Evolutionary conservation across 2,113 vertebrate genomes (phyloP).

Genomic region (Ciconia boyciana): DNA sequence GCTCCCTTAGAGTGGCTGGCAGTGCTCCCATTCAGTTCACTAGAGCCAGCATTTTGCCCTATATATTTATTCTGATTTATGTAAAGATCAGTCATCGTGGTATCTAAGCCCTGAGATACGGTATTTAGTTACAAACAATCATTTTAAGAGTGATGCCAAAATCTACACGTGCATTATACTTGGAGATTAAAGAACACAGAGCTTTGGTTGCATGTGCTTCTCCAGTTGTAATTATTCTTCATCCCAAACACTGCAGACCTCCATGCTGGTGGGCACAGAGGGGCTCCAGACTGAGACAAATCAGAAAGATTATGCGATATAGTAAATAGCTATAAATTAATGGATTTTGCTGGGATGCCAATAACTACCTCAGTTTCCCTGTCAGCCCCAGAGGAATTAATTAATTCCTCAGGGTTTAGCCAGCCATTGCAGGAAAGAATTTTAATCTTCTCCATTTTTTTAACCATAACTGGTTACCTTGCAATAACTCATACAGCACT

Average conservation of each 20-base stretch:
- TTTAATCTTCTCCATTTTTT: constrained; percentile 56
- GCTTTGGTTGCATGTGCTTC: not conserved
- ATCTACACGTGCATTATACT: constrained; percentile 50
- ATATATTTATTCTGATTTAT: constrained; percentile 45
- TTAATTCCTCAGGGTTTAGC: constrained; percentile 60
- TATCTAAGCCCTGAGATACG: constrained; percentile 59
- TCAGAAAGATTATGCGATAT: constrained; percentile 64
- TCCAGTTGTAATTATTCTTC: constrained; percentile 59
- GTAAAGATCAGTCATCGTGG: not conserved
- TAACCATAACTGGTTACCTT: constrained; percentile 40
- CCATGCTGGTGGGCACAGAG: not conserved
- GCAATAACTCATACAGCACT: constrained; percentile 9
- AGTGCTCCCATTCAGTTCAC: not conserved
- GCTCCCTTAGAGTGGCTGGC: constrained; percentile 4
- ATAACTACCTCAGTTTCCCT: constrained; percentile 56
- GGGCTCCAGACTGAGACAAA: constrained; percentile 67
- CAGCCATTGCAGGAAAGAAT: constrained; percentile 41
- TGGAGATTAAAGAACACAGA: constrained; percentile 41
- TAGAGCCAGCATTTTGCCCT: constrained; percentile 12
- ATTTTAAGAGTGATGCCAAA: constrained; percentile 66
- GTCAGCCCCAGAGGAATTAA: constrained; percentile 53
- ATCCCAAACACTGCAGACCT: constrained; percentile 26
- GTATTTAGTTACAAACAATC: constrained; percentile 72
- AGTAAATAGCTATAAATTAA: constrained; percentile 73
- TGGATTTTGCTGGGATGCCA: constrained; percentile 60